A percentile compares a stretch with the other conserved stretches of the same genome.
Evolutionary conservation across 2,797 vertebrate genomes (phyloP).

Genomic region (Lateolabrax maculatus): DNA sequence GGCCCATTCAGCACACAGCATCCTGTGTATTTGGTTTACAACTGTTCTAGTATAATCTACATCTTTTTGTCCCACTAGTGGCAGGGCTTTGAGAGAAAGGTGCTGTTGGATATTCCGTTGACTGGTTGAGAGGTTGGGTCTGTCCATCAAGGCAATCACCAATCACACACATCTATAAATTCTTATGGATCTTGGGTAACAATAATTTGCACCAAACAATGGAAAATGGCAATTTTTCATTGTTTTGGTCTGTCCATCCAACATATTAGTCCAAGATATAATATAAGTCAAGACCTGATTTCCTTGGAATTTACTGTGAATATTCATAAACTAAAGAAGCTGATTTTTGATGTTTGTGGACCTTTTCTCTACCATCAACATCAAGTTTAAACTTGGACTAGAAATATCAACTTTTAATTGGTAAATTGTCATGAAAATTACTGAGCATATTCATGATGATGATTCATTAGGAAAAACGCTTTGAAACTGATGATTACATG

Average conservation of each 20-base stretch:
- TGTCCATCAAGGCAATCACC: background rate
- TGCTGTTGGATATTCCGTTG: background rate
- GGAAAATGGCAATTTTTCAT: background rate
- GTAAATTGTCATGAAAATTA: background rate
- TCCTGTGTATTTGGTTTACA: slow-evolving; percentile 41
- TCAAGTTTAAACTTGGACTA: background rate
- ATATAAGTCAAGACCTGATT: background rate
- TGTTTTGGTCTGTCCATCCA: background rate
- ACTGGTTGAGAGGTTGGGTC: background rate
- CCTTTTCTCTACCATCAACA: background rate
- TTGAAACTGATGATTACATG: background rate
- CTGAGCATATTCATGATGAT: background rate
- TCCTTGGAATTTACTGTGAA: background rate
- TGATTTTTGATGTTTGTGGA: background rate
- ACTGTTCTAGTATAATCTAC: background rate
- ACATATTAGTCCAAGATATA: background rate
- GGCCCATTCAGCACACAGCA: slow-evolving; percentile 22
- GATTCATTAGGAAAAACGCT: background rate
- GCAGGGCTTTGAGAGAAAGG: background rate
- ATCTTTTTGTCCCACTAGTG: background rate
- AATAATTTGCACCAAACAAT: background rate
- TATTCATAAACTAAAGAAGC: background rate
- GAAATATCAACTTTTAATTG: background rate
- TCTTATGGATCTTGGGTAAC: background rate
- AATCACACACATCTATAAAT: background rate